Percentiles rank a stretch among this genome's conserved stretches.
phyloP scores from a whole-genome alignment of 2,113 vertebrate genomes.

The Aptenodytes patagonicus region DNA sequence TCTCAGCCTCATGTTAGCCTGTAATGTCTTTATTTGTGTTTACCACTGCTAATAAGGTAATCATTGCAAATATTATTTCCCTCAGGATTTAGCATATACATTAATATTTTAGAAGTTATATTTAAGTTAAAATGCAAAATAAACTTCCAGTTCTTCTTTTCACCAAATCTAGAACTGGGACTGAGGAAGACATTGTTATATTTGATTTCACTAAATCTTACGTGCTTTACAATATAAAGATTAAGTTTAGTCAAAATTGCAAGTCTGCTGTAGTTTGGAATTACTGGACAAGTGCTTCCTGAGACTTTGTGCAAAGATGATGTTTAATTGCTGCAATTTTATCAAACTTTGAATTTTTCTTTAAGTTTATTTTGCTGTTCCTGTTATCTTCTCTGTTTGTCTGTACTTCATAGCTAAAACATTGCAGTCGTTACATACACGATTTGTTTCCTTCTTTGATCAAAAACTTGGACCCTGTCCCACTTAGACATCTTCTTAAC shows the following conservation, averaged over 20 bases:
- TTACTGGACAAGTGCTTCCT: neutral
- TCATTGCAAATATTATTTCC: neutral
- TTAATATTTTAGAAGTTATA: neutral
- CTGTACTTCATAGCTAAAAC: constrained; percentile 84
- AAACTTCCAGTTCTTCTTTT: neutral
- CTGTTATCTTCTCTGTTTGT: neutral
- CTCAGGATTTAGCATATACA: neutral
- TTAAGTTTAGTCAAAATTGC: neutral
- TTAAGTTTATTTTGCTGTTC: neutral
- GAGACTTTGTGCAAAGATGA: neutral
- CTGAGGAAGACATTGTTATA: neutral
- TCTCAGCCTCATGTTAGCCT: neutral
- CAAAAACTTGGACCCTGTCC: constrained; percentile 97
- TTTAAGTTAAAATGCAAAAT: neutral
- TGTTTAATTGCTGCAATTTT: neutral
- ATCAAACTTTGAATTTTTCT: neutral
- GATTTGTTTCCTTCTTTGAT: constrained; percentile 98
- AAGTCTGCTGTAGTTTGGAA: neutral
- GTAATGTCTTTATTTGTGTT: neutral
- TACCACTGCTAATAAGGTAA: neutral
- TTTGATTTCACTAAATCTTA: neutral
- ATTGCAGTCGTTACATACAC: constrained; percentile 98
- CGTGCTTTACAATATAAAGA: neutral
- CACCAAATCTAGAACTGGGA: neutral
- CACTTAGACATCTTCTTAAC: constrained; percentile 95